phyloP scores from a whole-genome alignment of 1,140 invertebrate genomes.

The Proales similis region DNA sequence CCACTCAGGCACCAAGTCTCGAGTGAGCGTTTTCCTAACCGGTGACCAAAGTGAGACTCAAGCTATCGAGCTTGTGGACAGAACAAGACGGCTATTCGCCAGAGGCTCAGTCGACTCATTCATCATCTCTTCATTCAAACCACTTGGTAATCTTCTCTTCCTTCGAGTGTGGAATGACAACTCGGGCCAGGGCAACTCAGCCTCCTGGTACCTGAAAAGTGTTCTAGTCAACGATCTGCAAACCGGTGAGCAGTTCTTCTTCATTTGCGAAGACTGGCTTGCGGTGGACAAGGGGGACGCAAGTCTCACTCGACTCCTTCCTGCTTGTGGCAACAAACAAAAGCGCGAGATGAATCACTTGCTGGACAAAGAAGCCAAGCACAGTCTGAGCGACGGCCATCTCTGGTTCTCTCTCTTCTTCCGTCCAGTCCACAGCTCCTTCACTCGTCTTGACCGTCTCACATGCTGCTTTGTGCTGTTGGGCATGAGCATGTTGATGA shows the following conservation, averaged over 20 bases:
- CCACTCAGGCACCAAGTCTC: conserved; percentile 56
- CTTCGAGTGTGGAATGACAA: conserved; percentile 59
- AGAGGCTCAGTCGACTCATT: conserved; percentile 55
- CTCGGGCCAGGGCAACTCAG: conserved; percentile 53
- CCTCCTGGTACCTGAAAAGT: conserved; percentile 57
- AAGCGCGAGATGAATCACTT: not conserved
- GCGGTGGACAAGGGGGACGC: conserved; percentile 60
- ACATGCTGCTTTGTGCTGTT: conserved; percentile 57
- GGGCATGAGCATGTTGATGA: conserved; percentile 57
- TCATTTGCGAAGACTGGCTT: conserved; percentile 57
- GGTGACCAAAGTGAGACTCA: conserved; percentile 57
- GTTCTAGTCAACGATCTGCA: conserved; percentile 57
- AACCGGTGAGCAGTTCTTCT: conserved; percentile 56
- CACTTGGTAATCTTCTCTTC: conserved; percentile 55
- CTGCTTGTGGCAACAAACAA: conserved; percentile 36
- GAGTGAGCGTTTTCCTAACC: conserved; percentile 54
- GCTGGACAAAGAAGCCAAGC: not conserved
- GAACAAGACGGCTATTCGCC: conserved; percentile 48
- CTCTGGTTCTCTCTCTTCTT: conserved; percentile 59
- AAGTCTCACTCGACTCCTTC: conserved; percentile 56
- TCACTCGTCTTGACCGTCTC: conserved; percentile 53
- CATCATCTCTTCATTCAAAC: conserved; percentile 55
- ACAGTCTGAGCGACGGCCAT: conserved; percentile 53
- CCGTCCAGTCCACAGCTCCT: conserved; percentile 52
- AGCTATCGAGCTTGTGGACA: conserved; percentile 51